These are phyloP conservation scores for Lottia scabra DNA, from an alignment of 2,888 invertebrate species.

Conservation along the genomic window DNA sequence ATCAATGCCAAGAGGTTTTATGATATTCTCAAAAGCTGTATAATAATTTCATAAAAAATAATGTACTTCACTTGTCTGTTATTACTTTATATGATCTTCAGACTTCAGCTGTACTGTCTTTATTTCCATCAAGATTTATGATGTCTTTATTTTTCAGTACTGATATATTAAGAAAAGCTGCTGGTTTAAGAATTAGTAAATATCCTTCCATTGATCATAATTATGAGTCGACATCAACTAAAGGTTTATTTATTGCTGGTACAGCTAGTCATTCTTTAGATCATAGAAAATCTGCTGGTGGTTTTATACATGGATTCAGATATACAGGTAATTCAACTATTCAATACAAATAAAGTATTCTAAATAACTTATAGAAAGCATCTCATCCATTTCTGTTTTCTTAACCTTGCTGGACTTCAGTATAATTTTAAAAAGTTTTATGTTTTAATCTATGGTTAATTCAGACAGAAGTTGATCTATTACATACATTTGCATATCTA, in stretches of 20 bases:
- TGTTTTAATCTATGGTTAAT: no score
- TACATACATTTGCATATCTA: no score
- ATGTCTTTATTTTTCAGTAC: background rate
- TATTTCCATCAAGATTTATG: no score
- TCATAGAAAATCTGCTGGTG: slow-evolving; percentile 70
- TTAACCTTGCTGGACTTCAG: no score
- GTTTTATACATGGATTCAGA: slow-evolving; percentile 71
- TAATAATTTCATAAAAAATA: no score
- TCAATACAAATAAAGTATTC: background rate
- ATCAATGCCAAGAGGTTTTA: no score
- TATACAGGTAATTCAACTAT: slow-evolving; percentile 66
- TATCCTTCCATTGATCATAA: slow-evolving; percentile 66
- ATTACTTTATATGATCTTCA: no score
- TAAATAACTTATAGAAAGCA: background rate
- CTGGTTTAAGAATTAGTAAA: slow-evolving; percentile 45
- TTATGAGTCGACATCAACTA: slow-evolving; percentile 65
- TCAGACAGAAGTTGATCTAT: no score
- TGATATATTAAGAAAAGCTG: background rate
- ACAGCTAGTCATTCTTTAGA: slow-evolving; percentile 69
- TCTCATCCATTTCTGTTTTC: background rate
- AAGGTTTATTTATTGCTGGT: slow-evolving; percentile 69
- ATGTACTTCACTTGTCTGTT: no score
- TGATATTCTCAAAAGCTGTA: no score
- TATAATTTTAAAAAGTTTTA: no score
- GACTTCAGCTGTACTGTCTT: no score